Conservation (phyloP, 2,113 vertebrate species). For the Erinaceus europaeus region DNA sequence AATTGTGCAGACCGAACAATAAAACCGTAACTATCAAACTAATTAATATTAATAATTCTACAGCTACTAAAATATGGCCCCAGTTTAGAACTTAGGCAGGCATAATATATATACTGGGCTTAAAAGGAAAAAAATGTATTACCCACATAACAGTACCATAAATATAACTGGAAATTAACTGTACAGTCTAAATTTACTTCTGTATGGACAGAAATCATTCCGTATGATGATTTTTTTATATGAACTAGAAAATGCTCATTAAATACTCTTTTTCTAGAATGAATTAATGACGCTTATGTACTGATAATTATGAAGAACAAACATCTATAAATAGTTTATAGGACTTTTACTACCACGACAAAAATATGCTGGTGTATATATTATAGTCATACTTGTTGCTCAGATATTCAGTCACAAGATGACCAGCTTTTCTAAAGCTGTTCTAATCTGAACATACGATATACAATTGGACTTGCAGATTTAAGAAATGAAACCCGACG, state of each 20-base stretch:
- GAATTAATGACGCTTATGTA: conserved; percentile 76
- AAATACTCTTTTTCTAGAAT: conserved; percentile 82
- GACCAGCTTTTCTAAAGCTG: conserved; percentile 67
- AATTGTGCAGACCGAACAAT: conserved; percentile 82
- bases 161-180: conserved; percentile 84
- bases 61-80: conserved; percentile 81
- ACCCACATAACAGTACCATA: conserved; percentile 86
- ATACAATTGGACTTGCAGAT: conserved; percentile 57
- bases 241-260: conserved; percentile 83
- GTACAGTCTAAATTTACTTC: conserved; percentile 82
- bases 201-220: conserved; percentile 66
- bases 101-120: conserved; percentile 83
- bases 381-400: conserved; percentile 70
- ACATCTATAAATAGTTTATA: conserved; percentile 83
- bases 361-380: conserved; percentile 78
- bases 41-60: conserved; percentile 83
- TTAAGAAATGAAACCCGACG: conserved; percentile 70
- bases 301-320: conserved; percentile 73
- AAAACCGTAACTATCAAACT: conserved; percentile 83
- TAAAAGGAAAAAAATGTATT: conserved; percentile 69
- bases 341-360: conserved; percentile 70
- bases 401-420: conserved; percentile 74
- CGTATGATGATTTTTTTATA: conserved; percentile 83
- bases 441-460: conserved; percentile 70
- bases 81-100: conserved; percentile 82